phyloP scores from a whole-genome alignment of 2,113 vertebrate species.

The Girardinichthys multiradiatus region DNA sequence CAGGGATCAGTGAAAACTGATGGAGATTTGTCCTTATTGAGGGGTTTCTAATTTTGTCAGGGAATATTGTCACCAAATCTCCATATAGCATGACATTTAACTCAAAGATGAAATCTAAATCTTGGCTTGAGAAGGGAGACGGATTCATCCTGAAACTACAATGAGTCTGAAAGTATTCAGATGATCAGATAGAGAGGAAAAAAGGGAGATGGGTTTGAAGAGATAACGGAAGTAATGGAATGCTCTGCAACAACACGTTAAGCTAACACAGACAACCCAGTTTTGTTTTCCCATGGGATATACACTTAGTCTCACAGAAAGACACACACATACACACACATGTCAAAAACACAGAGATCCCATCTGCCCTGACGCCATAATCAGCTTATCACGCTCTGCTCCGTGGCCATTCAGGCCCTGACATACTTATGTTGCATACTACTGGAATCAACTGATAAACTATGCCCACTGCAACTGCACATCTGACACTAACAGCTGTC shows the following conservation, averaged over 20 bases:
- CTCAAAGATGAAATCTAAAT: background rate
- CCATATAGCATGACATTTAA: too few species aligned
- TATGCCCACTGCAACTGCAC: background rate
- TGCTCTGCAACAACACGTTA: slow-evolving; percentile 42
- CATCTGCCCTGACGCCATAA: slow-evolving; percentile 69
- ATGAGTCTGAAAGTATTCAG: slow-evolving; percentile 18
- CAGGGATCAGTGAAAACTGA: too few species aligned
- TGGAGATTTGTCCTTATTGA: too few species aligned
- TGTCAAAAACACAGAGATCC: slow-evolving; percentile 61
- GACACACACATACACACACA: slow-evolving; percentile 36
- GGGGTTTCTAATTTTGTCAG: too few species aligned
- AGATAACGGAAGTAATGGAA: slow-evolving; percentile 33
- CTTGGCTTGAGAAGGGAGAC: background rate
- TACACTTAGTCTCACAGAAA: slow-evolving; percentile 34
- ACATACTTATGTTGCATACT: slow-evolving; percentile 50
- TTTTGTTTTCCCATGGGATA: slow-evolving; percentile 68
- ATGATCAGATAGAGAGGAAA: slow-evolving; percentile 26
- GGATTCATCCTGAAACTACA: slow-evolving; percentile 3
- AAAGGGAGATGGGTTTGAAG: slow-evolving; percentile 19
- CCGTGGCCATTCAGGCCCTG: slow-evolving; percentile 47
- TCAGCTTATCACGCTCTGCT: slow-evolving; percentile 70
- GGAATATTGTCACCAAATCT: too few species aligned
- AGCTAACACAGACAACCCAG: slow-evolving; percentile 65
- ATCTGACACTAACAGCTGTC: background rate
- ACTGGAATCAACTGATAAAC: slow-evolving; percentile 34